These are phyloP conservation scores for Callopanchax toddi DNA, from an alignment of 2,113 vertebrate species.

Conservation along the genomic window DNA sequence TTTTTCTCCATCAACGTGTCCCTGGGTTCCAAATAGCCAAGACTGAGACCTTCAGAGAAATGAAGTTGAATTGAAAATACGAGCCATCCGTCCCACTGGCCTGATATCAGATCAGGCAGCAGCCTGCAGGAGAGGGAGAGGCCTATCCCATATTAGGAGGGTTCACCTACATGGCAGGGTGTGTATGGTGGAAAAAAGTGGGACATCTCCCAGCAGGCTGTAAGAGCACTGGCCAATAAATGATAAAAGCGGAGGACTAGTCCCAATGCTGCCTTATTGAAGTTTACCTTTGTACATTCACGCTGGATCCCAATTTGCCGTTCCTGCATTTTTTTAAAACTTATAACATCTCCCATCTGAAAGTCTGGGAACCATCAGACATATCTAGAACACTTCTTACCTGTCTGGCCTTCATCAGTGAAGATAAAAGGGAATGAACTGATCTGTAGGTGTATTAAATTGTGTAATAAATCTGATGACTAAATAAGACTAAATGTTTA, in stretches of 20 bases:
- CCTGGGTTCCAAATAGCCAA: conserved; percentile 49
- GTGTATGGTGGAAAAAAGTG: conserved; percentile 77
- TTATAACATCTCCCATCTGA: conserved; percentile 28
- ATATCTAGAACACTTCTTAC: conserved; percentile 43
- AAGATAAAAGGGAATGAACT: conserved; percentile 57
- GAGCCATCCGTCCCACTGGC: conserved; percentile 62
- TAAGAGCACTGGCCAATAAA: conserved; percentile 74
- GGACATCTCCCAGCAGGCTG: conserved; percentile 79
- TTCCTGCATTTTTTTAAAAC: conserved; percentile 43
- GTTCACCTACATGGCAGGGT: conserved; percentile 73
- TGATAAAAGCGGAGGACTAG: conserved; percentile 69
- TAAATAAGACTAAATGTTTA: neutral
- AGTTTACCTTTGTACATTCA: conserved; percentile 75
- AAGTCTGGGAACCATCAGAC: conserved; percentile 49
- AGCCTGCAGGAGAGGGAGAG: conserved; percentile 48
- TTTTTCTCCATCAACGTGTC: conserved; percentile 56
- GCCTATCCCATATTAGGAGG: conserved; percentile 63
- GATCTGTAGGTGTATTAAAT: conserved; percentile 26
- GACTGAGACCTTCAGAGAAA: conserved; percentile 67
- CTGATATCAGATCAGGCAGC: conserved; percentile 72
- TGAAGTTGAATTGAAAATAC: conserved; percentile 70
- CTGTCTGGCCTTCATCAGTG: conserved; percentile 55
- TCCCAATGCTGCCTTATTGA: conserved; percentile 71
- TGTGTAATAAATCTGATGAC: neutral
- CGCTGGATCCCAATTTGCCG: conserved; percentile 66